Evolutionary conservation across 2,888 invertebrate genomes (phyloP).

Genomic region (Carcina quercana): DNA sequence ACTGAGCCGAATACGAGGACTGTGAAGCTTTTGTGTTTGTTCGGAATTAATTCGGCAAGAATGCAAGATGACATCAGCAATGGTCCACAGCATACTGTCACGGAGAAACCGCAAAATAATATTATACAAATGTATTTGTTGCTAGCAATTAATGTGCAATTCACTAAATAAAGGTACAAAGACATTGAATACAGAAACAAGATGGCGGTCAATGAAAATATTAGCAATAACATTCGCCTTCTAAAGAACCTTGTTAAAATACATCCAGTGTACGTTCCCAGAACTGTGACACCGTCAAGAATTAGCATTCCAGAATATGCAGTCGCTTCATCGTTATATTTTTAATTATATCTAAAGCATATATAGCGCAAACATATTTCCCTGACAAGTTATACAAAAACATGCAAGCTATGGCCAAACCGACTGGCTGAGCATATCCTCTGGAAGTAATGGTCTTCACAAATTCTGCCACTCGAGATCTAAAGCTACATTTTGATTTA

Average conservation of each 20-base stretch:
- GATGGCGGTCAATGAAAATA: neutral
- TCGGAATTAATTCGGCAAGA: neutral
- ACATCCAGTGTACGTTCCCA: neutral
- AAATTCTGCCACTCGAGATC: neutral
- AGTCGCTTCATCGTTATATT: neutral
- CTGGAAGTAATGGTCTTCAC: neutral
- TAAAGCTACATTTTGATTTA: constrained; percentile 2
- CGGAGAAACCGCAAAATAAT: neutral
- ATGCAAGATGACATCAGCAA: neutral
- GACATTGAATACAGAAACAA: neutral
- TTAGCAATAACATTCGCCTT: neutral
- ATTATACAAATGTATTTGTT: neutral
- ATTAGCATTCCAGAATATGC: neutral
- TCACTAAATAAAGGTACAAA: neutral
- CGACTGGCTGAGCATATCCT: neutral
- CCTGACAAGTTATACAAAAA: neutral
- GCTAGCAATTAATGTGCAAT: neutral
- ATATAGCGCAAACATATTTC: neutral
- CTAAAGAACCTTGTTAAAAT: neutral
- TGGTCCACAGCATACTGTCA: neutral
- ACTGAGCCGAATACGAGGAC: neutral
- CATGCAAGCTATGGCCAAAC: neutral
- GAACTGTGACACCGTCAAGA: neutral
- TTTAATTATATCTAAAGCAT: neutral
- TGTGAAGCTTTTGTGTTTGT: neutral